A percentile compares a stretch with the other conserved stretches of the same genome.
Evolutionary conservation across 1,140 invertebrate species (phyloP).

Genomic region (Brachionus manjavacas): DNA sequence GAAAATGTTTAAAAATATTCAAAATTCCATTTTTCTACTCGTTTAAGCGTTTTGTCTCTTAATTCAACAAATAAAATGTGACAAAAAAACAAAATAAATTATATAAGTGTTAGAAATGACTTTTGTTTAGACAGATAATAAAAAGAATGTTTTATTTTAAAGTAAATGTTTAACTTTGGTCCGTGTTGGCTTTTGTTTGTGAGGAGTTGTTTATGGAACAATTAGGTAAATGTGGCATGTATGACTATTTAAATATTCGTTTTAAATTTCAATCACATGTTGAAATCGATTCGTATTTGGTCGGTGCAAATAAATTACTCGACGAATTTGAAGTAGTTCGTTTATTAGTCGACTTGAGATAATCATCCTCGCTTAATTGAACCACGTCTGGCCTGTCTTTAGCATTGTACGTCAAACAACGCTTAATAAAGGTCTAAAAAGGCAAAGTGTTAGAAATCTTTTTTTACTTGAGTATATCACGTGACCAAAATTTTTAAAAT

Average conservation of each 20-base stretch:
- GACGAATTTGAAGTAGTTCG: constrained; percentile 26
- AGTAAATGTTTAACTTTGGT: not conserved
- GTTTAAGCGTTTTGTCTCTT: not conserved
- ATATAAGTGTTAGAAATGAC: not conserved
- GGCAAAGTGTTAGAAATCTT: not conserved
- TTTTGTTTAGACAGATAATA: constrained; percentile 3
- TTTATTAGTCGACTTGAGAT: constrained; percentile 61
- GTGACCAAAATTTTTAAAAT: not conserved
- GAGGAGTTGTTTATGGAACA: not conserved
- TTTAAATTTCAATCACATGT: constrained; percentile 25
- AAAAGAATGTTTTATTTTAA: not conserved
- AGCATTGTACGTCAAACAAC: constrained; percentile 93
- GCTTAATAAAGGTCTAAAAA: constrained; percentile 78
- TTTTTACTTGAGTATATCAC: not conserved
- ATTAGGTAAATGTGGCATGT: not conserved
- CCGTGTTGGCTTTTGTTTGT: not conserved
- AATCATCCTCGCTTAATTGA: constrained; percentile 86
- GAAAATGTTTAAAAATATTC: not conserved
- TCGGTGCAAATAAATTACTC: constrained; percentile 35
- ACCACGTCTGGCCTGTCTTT: constrained; percentile 96
- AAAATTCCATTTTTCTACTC: constrained; percentile 1
- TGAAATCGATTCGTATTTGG: constrained; percentile 32
- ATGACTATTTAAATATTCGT: not conserved
- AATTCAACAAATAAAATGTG: constrained; percentile 1
- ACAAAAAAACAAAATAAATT: constrained; percentile 1